Conservation (phyloP, 2,797 vertebrate species). For the Nyctalus aviator region DNA sequence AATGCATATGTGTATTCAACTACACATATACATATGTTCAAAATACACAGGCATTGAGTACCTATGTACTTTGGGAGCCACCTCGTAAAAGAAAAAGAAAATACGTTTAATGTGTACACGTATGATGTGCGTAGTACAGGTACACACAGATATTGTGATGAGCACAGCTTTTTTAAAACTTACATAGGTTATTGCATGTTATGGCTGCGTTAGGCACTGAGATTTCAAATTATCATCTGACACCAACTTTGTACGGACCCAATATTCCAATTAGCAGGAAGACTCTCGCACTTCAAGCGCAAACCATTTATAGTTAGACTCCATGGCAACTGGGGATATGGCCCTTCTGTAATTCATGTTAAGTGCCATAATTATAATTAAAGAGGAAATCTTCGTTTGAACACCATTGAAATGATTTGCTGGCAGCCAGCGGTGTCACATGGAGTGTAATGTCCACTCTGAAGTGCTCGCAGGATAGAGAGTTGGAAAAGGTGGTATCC, state of each 20-base stretch:
- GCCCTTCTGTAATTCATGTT: slow-evolving; percentile 70
- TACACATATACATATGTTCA: too few relatives aligned
- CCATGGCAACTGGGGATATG: slow-evolving; percentile 77
- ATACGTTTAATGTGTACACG: neutral
- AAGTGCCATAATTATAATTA: slow-evolving; percentile 80
- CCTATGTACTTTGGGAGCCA: neutral
- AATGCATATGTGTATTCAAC: neutral
- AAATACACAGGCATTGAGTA: neutral
- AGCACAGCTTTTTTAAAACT: slow-evolving; percentile 8
- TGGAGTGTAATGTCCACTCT: slow-evolving; percentile 33
- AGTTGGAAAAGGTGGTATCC: neutral
- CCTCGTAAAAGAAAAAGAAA: slow-evolving; percentile 6
- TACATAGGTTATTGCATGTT: neutral
- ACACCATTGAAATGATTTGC: slow-evolving; percentile 42
- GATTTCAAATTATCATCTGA: slow-evolving; percentile 54
- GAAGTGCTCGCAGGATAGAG: neutral
- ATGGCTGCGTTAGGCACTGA: slow-evolving; percentile 4
- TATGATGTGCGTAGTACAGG: neutral
- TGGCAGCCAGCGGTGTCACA: neutral
- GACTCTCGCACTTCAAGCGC: slow-evolving; percentile 60
- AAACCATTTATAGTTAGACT: slow-evolving; percentile 74
- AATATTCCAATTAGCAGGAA: slow-evolving; percentile 76
- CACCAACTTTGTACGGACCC: slow-evolving; percentile 71
- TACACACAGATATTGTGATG: neutral
- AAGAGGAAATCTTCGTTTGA: slow-evolving; percentile 72